Conservation (phyloP, 2,888 invertebrate species). For the Drosophila flavopinicola region DNA sequence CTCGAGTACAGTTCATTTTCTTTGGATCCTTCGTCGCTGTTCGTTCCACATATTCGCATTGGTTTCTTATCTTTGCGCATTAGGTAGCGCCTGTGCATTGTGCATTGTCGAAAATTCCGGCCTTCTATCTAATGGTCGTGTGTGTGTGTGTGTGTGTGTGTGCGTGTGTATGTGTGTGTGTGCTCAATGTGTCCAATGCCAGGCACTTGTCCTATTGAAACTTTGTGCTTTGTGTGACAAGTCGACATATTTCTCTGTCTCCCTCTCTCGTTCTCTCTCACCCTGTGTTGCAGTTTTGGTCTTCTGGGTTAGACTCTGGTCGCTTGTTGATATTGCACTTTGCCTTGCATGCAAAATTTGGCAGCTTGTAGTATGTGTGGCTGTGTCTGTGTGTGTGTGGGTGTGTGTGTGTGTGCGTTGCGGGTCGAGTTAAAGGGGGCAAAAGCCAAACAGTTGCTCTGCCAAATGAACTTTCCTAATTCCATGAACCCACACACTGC, state of each 20-base stretch:
- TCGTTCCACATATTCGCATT: conserved; percentile 23
- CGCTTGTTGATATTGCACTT: conserved; percentile 77
- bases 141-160: not conserved
- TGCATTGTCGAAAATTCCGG: conserved; percentile 9
- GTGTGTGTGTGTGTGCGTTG: conserved; percentile 1
- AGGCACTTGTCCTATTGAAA: conserved; percentile 55
- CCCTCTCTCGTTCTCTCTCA: not conserved
- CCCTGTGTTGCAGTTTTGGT: conserved; percentile 7
- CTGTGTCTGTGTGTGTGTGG: conserved; percentile 1
- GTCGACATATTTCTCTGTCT: conserved; percentile 58
- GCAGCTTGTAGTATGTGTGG: conserved; percentile 36
- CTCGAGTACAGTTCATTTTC: conserved; percentile 38
- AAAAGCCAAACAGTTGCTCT: conserved; percentile 78
- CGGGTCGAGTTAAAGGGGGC: conserved; percentile 32
- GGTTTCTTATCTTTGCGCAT: conserved; percentile 44
- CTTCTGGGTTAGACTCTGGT: conserved; percentile 21
- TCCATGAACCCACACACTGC: conserved; percentile 21
- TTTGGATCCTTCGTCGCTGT: conserved; percentile 9
- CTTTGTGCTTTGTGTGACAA: conserved; percentile 68
- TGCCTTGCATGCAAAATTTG: conserved; percentile 75
- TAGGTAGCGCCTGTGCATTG: conserved; percentile 33
- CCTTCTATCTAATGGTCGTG: not conserved
- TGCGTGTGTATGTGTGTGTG: not conserved
- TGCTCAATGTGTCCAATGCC: conserved; percentile 36
- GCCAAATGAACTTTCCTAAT: conserved; percentile 78